Percentiles rank a stretch among this genome's conserved stretches.
phyloP scores from a whole-genome alignment of 2,888 invertebrate species.

The Fissipunctia ypsillon region DNA sequence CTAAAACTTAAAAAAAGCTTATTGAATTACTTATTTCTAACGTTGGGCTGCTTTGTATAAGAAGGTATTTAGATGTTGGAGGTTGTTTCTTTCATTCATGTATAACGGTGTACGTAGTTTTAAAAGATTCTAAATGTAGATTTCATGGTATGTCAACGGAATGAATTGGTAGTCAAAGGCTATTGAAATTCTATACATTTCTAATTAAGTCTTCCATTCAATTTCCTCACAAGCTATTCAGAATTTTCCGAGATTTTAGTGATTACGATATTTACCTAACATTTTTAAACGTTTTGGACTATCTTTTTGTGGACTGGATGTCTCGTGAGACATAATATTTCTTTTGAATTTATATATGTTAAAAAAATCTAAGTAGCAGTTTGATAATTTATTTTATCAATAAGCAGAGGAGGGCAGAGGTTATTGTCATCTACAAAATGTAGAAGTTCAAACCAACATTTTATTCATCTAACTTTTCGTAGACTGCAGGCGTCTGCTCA shows the following conservation, averaged over 20 bases:
- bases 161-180: conserved; percentile 19
- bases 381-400: background rate
- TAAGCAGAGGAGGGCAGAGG: no score
- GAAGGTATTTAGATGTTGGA: background rate
- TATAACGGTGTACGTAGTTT: background rate
- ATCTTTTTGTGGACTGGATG: no score
- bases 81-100: background rate
- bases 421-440: background rate
- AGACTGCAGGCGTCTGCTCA: background rate
- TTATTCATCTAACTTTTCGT: background rate
- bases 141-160: conserved; percentile 2
- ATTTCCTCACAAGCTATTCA: conserved; percentile 10
- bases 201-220: conserved; percentile 13
- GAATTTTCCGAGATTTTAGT: background rate
- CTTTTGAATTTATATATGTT: background rate
- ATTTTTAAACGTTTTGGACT: background rate
- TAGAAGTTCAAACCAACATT: background rate
- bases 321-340: background rate
- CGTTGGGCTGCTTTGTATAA: background rate
- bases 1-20: background rate
- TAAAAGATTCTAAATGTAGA: conserved; percentile 23
- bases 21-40: background rate
- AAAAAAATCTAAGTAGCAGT: background rate
- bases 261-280: background rate
- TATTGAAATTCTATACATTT: conserved; percentile 30